A percentile compares a stretch with the other conserved stretches of the same genome.
phyloP scores from a whole-genome alignment of 30 jellyfish, hydroid and myxozoan genomes.

The Rhopilema esculentum region DNA sequence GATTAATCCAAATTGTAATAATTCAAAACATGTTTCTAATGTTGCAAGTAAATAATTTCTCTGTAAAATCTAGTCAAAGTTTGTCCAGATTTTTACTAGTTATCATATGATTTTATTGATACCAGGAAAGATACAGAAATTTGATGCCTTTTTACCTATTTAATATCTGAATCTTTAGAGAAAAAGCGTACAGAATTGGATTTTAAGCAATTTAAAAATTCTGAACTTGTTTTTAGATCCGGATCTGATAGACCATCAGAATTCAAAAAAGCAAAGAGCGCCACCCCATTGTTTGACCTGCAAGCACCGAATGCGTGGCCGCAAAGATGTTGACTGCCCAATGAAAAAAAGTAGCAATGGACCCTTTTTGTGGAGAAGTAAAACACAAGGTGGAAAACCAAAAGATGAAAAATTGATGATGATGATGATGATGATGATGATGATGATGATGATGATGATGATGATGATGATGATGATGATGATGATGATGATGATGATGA shows the following conservation, averaged over 20 bases:
- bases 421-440: no score
- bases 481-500: no score
- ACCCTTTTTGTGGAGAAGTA: background rate
- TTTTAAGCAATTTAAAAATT: constrained; percentile 6
- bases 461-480: no score
- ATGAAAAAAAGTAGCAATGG: constrained; percentile 3
- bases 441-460: no score
- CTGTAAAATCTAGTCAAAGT: constrained; percentile 11
- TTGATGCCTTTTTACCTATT: background rate
- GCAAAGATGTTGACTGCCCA: constrained; percentile 26
- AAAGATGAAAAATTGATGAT: background rate
- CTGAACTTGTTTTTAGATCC: constrained; percentile 14
- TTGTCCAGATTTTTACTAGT: background rate
- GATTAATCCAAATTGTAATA: constrained; percentile 15
- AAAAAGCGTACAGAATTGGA: background rate
- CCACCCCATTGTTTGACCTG: constrained; percentile 20
- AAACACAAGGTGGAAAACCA: background rate
- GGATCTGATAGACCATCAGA: constrained; percentile 12
- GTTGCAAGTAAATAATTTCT: background rate
- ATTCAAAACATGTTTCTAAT: constrained; percentile 1
- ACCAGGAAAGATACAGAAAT: background rate
- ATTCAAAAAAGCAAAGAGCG: constrained; percentile 18
- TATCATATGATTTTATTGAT: background rate
- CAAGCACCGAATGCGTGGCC: constrained; percentile 23
- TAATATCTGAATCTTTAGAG: background rate